Percentiles rank a stretch among this genome's conserved stretches.
Evolutionary conservation across 2,113 vertebrate species (phyloP).

Genomic region (Plotosus lineatus): DNA sequence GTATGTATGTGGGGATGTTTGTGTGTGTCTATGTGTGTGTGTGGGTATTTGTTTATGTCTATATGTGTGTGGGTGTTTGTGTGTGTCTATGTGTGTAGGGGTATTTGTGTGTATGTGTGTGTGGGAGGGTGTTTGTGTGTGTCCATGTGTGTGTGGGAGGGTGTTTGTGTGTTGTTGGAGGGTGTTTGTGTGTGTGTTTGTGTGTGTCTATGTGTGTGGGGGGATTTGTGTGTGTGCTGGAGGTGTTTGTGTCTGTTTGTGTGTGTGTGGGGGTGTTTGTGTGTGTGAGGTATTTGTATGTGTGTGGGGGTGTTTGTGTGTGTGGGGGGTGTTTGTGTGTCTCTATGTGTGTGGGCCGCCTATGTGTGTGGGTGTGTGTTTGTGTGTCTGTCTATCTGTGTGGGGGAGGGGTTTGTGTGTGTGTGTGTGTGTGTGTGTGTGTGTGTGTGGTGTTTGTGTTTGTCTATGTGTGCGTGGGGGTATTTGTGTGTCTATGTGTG

Average conservation of each 20-base stretch:
- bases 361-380: slow-evolving; percentile 18
- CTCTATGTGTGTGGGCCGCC: background rate
- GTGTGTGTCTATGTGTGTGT: slow-evolving; percentile 26
- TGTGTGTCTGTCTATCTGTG: no score
- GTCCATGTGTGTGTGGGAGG: slow-evolving; percentile 18
- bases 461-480: no score
- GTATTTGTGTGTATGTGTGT: no score
- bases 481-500: background rate
- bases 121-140: background rate
- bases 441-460: no score
- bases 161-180: no score
- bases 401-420: no score
- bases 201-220: slow-evolving; percentile 21
- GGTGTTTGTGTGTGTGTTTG: background rate
- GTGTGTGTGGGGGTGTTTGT: slow-evolving; percentile 20
- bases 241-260: slow-evolving; percentile 4
- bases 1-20: background rate
- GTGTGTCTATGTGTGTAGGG: slow-evolving; percentile 10
- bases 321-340: slow-evolving; percentile 25
- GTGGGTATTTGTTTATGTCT: no score
- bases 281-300: no score
- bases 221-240: no score
- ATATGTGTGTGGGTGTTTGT: slow-evolving; percentile 17
- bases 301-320: slow-evolving; percentile 3
- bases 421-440: slow-evolving; percentile 12